Conservation (phyloP, 1,140 invertebrate genomes). For the Tribolium castaneum region DNA sequence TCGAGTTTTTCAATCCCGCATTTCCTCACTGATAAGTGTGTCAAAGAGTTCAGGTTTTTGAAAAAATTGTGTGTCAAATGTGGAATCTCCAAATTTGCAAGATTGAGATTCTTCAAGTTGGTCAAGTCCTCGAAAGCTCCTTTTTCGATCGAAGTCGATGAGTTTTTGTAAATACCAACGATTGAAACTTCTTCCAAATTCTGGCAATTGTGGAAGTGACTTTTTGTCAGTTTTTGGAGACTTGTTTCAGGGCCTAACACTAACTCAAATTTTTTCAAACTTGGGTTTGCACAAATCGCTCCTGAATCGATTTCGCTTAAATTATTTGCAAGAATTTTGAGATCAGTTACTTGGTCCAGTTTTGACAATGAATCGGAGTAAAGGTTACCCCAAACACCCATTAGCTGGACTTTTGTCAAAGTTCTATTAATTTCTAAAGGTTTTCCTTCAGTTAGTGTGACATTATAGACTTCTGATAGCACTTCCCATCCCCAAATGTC, state of each 20-base stretch:
- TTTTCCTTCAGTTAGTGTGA: not conserved
- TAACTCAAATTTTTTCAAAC: not conserved
- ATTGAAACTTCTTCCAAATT: not conserved
- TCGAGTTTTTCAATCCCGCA: not conserved
- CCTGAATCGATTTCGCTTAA: not conserved
- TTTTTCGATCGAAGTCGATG: not conserved
- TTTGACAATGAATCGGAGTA: not conserved
- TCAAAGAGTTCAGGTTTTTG: not conserved
- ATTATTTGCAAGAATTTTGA: not conserved
- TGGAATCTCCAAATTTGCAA: not conserved
- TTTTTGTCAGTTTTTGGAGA: not conserved
- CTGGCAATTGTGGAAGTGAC: not conserved
- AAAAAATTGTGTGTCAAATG: not conserved
- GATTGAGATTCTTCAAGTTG: not conserved
- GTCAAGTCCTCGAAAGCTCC: not conserved
- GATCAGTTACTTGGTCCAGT: not conserved
- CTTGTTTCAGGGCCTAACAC: not conserved
- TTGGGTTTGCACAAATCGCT: not conserved
- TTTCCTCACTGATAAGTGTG: not conserved
- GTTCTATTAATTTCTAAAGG: not conserved
- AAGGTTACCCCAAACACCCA: not conserved
- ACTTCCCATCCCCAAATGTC: not conserved
- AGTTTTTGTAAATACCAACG: not conserved
- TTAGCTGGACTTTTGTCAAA: not conserved
- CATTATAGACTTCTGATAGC: not conserved